Evolutionary conservation across 2,113 vertebrate species (phyloP).

Genomic region (Serinus canaria): DNA sequence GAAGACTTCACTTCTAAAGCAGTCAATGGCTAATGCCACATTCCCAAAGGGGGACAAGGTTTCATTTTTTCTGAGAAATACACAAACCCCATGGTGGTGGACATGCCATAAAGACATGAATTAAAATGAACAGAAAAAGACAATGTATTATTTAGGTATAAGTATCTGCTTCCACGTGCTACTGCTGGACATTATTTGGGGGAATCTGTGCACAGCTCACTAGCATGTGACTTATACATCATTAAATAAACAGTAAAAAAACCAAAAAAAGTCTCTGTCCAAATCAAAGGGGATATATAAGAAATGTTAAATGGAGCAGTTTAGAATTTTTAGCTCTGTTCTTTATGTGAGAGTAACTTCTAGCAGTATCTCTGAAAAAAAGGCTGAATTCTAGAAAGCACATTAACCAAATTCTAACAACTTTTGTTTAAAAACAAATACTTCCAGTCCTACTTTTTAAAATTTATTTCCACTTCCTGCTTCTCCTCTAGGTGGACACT

Average conservation of each 20-base stretch:
- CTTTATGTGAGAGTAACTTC: not conserved
- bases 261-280: not conserved
- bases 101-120: not conserved
- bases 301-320: not conserved
- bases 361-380: not conserved
- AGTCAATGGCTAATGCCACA: not conserved
- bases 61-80: not conserved
- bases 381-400: not conserved
- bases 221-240: not conserved
- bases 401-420: not conserved
- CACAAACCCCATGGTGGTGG: not conserved
- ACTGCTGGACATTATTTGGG: not conserved
- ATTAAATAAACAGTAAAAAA: not conserved
- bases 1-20: not conserved
- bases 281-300: not conserved
- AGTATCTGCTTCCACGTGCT: not conserved
- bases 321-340: not conserved
- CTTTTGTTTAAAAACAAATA: not conserved
- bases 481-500: not conserved
- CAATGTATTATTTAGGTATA: not conserved
- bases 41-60: not conserved
- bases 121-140: not conserved
- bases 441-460: not conserved
- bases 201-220: not conserved
- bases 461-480: not conserved